Percentiles rank a stretch among this genome's conserved stretches.
Conservation (phyloP, 2,113 vertebrate genomes). For the Hypanus sabinus region DNA sequence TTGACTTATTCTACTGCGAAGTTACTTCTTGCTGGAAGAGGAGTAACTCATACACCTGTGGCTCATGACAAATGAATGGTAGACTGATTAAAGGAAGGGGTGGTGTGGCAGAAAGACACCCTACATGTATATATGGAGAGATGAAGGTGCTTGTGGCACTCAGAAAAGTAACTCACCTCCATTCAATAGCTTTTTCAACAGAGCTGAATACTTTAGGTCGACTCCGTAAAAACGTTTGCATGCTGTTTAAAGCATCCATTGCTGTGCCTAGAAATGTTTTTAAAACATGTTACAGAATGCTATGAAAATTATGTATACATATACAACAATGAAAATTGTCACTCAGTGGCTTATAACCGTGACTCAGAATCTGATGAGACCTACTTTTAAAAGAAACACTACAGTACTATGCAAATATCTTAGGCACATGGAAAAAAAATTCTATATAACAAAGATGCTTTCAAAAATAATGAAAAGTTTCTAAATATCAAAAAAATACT, state of each 20-base stretch:
- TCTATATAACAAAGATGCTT: too few species aligned
- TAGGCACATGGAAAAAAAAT: too few species aligned
- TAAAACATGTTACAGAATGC: background rate
- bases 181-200: conserved; percentile 92
- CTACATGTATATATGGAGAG: background rate
- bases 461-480: too few species aligned
- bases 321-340: background rate
- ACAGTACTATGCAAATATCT: too few species aligned
- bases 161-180: conserved; percentile 67
- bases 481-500: too few species aligned
- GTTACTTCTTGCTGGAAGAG: too few species aligned
- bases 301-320: background rate
- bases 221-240: conserved; percentile 97
- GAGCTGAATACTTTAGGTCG: conserved; percentile 96
- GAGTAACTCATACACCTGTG: background rate
- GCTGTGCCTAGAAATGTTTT: conserved; percentile 71
- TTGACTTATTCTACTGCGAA: too few species aligned
- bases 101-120: too few species aligned
- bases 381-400: too few species aligned
- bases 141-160: background rate
- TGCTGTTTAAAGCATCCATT: conserved; percentile 97
- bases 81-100: background rate
- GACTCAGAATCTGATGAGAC: background rate
- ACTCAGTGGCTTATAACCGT: too few species aligned
- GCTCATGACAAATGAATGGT: background rate